Conservation (phyloP, 2,113 vertebrate genomes). For the Andinoacara biseriatus region DNA sequence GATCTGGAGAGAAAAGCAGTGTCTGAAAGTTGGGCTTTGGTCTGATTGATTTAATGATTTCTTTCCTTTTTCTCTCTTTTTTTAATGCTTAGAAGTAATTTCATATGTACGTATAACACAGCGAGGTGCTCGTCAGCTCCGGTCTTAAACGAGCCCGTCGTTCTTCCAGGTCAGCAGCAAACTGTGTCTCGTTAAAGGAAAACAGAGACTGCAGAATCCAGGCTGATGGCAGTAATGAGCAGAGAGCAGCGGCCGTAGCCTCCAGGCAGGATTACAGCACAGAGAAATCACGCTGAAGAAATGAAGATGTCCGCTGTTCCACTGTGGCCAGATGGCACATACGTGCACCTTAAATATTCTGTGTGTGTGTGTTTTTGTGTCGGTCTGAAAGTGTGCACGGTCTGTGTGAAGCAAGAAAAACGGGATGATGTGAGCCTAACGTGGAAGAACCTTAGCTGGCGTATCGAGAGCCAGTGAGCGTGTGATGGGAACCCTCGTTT, state of each 20-base stretch:
- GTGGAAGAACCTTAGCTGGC: neutral
- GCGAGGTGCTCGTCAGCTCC: slow-evolving; percentile 3
- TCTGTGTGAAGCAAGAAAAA: neutral
- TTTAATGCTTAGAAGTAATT: neutral
- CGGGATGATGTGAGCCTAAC: neutral
- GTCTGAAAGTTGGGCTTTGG: neutral
- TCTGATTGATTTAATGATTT: slow-evolving; percentile 11
- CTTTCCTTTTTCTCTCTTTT: neutral
- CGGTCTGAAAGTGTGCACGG: neutral
- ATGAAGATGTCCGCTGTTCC: slow-evolving; percentile 19
- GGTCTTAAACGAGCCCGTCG: slow-evolving; percentile 29
- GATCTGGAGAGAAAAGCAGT: accelerated
- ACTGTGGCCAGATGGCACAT: neutral
- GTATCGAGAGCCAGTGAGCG: neutral
- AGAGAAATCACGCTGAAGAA: slow-evolving; percentile 35
- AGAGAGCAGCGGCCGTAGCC: slow-evolving; percentile 28
- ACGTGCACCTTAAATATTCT: neutral
- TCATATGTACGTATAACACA: neutral
- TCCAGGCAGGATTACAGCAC: slow-evolving; percentile 40
- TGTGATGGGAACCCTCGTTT: neutral
- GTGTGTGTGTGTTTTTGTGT: neutral
- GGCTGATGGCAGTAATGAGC: slow-evolving; percentile 45
- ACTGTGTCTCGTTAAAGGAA: slow-evolving; percentile 56
- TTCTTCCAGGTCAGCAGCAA: slow-evolving; percentile 53
- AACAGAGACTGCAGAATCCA: slow-evolving; percentile 33